These are phyloP conservation scores for Elysia chlorotica DNA, from an alignment of 1,140 invertebrate genomes.

Conservation along the genomic window DNA sequence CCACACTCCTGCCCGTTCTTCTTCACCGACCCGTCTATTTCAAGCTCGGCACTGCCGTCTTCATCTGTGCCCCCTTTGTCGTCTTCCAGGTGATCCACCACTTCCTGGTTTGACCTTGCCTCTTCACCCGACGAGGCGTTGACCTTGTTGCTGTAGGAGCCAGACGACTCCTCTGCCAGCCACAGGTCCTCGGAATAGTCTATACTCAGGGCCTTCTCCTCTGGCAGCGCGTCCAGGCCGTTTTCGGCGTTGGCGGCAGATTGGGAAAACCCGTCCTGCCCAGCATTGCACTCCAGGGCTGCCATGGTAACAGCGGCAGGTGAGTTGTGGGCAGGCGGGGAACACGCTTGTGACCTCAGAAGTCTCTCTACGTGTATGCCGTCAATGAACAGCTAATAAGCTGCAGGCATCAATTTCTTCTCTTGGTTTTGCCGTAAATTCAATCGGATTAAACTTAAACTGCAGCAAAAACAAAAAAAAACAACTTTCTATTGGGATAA, in stretches of 20 bases:
- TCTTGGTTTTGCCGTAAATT: not conserved
- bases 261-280: constrained; percentile 12
- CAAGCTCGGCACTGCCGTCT: not conserved
- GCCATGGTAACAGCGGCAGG: not conserved
- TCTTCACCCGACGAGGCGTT: not conserved
- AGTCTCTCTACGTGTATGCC: not conserved
- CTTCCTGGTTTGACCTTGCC: not conserved
- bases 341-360: not conserved
- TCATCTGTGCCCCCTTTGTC: not conserved
- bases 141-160: constrained; percentile 11
- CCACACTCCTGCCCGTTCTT: too few species aligned
- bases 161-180: constrained; percentile 23
- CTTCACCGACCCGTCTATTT: not conserved
- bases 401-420: not conserved
- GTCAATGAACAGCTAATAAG: not conserved
- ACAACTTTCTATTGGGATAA: too few species aligned
- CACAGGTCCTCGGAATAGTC: constrained; percentile 24
- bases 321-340: not conserved
- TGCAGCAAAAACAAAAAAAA: too few species aligned
- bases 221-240: constrained; percentile 14
- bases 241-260: too few species aligned
- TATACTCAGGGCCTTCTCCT: constrained; percentile 19
- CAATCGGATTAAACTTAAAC: not conserved
- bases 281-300: constrained; percentile 20
- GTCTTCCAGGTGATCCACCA: not conserved